These are phyloP conservation scores for Actinia tenebrosa DNA, from an alignment of 64 coral and sea anemone genomes.

Conservation along the genomic window DNA sequence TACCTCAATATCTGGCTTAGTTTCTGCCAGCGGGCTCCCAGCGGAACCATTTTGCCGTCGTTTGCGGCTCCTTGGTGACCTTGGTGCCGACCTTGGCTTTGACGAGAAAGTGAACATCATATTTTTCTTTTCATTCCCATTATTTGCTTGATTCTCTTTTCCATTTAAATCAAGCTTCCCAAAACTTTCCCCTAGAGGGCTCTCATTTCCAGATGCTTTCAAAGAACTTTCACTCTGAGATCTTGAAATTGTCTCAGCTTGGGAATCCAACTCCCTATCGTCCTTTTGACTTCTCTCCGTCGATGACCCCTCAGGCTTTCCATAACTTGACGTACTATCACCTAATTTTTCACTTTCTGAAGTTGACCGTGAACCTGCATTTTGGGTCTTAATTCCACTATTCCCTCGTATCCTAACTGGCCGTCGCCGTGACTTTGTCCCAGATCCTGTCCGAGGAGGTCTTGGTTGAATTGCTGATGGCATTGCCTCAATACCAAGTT, in stretches of 20 bases:
- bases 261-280: conserved; percentile 36
- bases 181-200: conserved; percentile 57
- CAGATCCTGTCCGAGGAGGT: conserved; percentile 88
- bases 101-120: conserved; percentile 86
- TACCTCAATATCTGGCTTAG: conserved; percentile 54
- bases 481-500: conserved; percentile 68
- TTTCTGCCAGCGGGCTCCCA: conserved; percentile 13
- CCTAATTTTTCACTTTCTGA: conserved; percentile 44
- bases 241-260: conserved; percentile 64
- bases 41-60: conserved; percentile 25
- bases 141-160: conserved; percentile 14
- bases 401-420: conserved; percentile 70
- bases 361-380: conserved; percentile 37
- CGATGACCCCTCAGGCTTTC: neutral
- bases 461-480: conserved; percentile 82
- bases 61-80: conserved; percentile 63
- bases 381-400: conserved; percentile 3
- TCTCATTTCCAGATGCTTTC: conserved; percentile 84
- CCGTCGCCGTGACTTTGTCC: conserved; percentile 55
- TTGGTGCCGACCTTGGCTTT: conserved; percentile 72
- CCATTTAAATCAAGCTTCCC: conserved; percentile 51
- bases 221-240: conserved; percentile 86
- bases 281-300: neutral
- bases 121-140: conserved; percentile 13
- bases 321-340: conserved; percentile 24